phyloP scores from a whole-genome alignment of 1,140 invertebrate species.

The Littorina saxatilis region DNA sequence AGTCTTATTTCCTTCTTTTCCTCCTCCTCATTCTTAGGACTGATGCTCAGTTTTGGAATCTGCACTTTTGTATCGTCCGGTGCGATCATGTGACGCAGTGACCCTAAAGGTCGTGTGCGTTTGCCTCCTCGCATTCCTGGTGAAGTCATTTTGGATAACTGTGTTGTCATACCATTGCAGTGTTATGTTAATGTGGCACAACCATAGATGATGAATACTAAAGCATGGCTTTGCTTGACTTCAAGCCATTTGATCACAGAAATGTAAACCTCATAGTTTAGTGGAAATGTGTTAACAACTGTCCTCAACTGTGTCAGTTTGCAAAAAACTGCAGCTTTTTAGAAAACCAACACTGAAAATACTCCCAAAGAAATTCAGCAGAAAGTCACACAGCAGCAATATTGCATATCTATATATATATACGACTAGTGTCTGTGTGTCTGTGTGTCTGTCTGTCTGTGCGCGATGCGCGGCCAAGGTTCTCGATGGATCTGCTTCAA shows the following conservation, averaged over 20 bases:
- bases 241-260: not conserved
- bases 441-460: too few relatives aligned
- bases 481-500: too few relatives aligned
- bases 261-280: not conserved
- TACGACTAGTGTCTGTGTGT: too few relatives aligned
- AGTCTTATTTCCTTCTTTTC: constrained; percentile 42
- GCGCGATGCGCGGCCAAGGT: too few relatives aligned
- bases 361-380: too few relatives aligned
- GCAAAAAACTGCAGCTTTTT: too few relatives aligned
- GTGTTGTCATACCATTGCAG: too few relatives aligned
- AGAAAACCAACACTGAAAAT: too few relatives aligned
- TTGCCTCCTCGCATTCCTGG: constrained; percentile 30
- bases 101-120: constrained; percentile 44
- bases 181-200: not conserved
- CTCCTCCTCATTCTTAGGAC: not conserved
- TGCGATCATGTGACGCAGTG: constrained; percentile 26
- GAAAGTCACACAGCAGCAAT: too few relatives aligned
- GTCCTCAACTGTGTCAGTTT: not conserved
- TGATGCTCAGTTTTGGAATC: constrained; percentile 26
- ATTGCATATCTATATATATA: too few relatives aligned
- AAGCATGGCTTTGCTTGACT: not conserved
- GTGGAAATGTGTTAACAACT: not conserved
- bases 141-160: not conserved
- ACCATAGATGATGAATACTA: not conserved
- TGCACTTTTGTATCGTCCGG: constrained; percentile 21